Evolutionary conservation across 64 coral and sea anemone species (phyloP).

Genomic region (Trachythela sp.): DNA sequence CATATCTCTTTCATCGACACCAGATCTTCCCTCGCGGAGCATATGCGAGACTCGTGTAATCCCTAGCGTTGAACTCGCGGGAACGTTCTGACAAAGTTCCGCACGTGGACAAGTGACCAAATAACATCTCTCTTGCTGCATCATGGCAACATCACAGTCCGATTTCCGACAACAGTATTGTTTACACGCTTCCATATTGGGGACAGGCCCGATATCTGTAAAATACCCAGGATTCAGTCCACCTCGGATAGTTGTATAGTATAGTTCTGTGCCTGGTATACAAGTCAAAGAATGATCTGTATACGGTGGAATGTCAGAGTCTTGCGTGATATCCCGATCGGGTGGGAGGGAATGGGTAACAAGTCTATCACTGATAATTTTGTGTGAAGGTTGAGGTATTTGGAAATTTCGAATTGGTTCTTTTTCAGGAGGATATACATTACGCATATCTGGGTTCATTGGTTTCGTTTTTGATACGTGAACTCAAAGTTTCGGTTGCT

Average conservation of each 20-base stretch:
- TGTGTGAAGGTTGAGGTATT: not conserved
- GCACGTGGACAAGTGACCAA: conserved; percentile 71
- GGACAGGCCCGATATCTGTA: conserved; percentile 67
- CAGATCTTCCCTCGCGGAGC: not conserved
- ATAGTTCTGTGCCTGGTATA: conserved; percentile 38
- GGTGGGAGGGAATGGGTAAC: not conserved
- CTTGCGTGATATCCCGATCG: not conserved
- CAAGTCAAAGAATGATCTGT: conserved; percentile 10
- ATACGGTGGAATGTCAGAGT: not conserved
- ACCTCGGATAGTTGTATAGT: conserved; percentile 59
- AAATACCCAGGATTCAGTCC: conserved; percentile 72
- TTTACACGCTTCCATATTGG: conserved; percentile 57
- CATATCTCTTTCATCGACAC: not conserved
- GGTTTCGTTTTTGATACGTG: not conserved
- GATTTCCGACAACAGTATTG: conserved; percentile 62
- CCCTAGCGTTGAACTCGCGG: conserved; percentile 58
- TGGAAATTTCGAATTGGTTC: not conserved
- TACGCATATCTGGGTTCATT: not conserved
- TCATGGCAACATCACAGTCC: conserved; percentile 83
- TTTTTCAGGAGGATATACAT: not conserved
- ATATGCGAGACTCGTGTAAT: conserved; percentile 52
- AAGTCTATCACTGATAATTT: not conserved
- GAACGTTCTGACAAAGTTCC: conserved; percentile 60
- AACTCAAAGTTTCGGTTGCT: not conserved
- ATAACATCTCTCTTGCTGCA: conserved; percentile 72